Conservation (phyloP, 1,140 invertebrate genomes). For the Liolophura sinensis region DNA sequence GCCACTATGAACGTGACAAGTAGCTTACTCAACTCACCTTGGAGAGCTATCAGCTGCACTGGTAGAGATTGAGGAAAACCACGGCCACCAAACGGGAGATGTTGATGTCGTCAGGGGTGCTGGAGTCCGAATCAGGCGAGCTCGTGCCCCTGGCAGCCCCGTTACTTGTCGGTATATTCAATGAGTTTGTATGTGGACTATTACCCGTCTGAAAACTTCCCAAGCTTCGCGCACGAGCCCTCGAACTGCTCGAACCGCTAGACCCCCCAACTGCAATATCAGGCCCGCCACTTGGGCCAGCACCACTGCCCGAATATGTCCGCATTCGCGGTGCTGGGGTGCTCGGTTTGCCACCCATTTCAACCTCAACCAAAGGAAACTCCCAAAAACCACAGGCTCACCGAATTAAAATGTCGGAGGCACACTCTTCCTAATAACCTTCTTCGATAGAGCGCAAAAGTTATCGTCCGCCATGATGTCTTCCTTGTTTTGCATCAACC, state of each 20-base stretch:
- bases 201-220: conserved; percentile 38
- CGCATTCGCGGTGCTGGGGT: conserved; percentile 40
- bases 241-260: conserved; percentile 25
- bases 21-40: conserved; percentile 29
- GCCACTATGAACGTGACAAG: no score
- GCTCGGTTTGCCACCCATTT: conserved; percentile 51
- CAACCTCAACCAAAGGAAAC: not conserved
- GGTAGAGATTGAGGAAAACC: conserved; percentile 48
- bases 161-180: conserved; percentile 38
- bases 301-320: conserved; percentile 48
- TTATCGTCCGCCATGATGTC: conserved; percentile 44
- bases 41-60: conserved; percentile 50
- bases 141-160: conserved; percentile 36
- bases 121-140: conserved; percentile 52
- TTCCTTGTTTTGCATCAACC: conserved; percentile 51
- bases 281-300: conserved; percentile 35
- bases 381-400: no score
- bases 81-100: conserved; percentile 30
- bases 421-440: not conserved
- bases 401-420: not conserved
- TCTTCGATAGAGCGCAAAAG: not conserved
- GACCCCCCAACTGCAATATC: conserved; percentile 32
- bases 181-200: conserved; percentile 25
- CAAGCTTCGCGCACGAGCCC: conserved; percentile 44
- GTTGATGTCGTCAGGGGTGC: conserved; percentile 43